Evolutionary conservation across 2,888 invertebrate genomes (phyloP), one percentile per base, ranked within the genome.

Genomic region (Erpobdella octoculata): DNA sequence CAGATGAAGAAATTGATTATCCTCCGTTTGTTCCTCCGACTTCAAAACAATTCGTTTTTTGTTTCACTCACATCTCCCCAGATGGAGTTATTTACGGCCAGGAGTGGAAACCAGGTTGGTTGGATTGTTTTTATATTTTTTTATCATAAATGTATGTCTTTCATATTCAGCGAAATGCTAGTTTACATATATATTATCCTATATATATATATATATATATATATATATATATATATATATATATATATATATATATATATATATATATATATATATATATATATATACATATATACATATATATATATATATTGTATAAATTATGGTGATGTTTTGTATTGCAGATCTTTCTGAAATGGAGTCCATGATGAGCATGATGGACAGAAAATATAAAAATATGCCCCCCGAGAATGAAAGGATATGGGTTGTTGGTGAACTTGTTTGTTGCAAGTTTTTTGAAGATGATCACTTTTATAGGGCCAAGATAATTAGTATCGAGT

Each of bases 51-150:
- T n/a, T n/a, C n/a, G n/a, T n/a, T n/a, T n/a, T 68, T n/a, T 46
- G 68, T 48, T 46, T 68, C 33, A 71, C 71, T 18, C 64, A 71
- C 35, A 28, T 71, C 1, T 65, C 65, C 38, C 31, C 66, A 28
- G 53, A 65, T 21, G 46, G 71, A 0, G 37, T 66, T 0, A 58
- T 71, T 31, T 67, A 67, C 15, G 71, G 67, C 8, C 71, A 67
- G 38, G 71, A 67, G 38, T 35, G 46, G 35, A 67, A 53, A 31
- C 21, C 53, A 18, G 71, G 71, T 71, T 48, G 36, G 35, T 46
- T 15, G 8, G n/a, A 33, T 21, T 62, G 25, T 25, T n/a, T 35
- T 62, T 18, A 8, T 33, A 62, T 62, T 62, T 6, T 28, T 6
- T 28, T 25, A 1, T 31, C 18, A 33, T 25, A 62, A n/a, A n/a